Evolutionary conservation across 1,140 invertebrate species (phyloP).

Genomic region (Microplitis mediator): DNA sequence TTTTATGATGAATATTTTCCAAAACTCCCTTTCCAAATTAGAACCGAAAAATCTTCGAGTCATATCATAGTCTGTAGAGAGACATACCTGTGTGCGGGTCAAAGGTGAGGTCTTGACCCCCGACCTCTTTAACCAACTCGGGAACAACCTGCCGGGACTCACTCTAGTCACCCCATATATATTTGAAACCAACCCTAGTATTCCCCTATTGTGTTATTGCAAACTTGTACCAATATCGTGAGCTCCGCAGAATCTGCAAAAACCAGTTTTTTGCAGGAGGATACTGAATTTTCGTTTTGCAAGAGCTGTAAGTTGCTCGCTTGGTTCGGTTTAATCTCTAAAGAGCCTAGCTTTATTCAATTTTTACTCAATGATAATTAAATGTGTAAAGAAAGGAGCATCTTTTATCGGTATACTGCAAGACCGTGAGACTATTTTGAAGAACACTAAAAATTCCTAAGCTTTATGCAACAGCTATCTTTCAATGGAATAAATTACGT

Average conservation of each 20-base stretch:
- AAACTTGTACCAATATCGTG: not conserved
- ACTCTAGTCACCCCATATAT: conserved; percentile 39
- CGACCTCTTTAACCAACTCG: conserved; percentile 18
- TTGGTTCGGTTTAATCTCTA: not conserved
- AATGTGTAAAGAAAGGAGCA: not conserved
- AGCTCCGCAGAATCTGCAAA: conserved; percentile 23
- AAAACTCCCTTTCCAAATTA: no score
- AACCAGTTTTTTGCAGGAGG: conserved; percentile 49
- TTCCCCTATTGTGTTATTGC: conserved; percentile 12
- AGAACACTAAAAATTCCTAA: not conserved
- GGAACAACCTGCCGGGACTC: conserved; percentile 29
- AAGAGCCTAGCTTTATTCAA: conserved; percentile 28
- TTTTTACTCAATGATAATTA: conserved; percentile 21
- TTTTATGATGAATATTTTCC: no score
- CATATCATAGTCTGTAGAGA: not conserved
- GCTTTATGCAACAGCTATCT: not conserved
- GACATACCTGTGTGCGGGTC: conserved; percentile 39
- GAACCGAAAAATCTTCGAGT: not conserved
- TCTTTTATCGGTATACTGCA: not conserved
- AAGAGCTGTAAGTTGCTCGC: conserved; percentile 25
- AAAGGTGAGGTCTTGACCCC: conserved; percentile 47
- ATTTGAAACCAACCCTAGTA: not conserved
- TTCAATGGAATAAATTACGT: not conserved
- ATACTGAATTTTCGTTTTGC: conserved; percentile 4
- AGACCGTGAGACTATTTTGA: not conserved